Conservation (phyloP, 2,797 vertebrate genomes). For the Microchirus variegatus region DNA sequence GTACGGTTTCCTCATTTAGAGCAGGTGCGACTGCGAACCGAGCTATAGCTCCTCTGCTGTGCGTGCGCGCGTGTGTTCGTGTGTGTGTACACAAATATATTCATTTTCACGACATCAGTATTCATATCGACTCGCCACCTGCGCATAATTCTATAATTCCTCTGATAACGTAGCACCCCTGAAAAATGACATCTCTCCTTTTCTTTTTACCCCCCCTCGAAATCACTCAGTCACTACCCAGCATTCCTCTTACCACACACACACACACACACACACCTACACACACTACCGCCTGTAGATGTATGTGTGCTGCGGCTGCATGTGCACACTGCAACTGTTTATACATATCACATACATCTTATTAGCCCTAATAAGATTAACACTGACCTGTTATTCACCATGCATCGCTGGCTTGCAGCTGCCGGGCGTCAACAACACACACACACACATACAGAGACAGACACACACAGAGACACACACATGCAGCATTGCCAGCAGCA, state of each 20-base stretch:
- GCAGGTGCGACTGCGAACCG: constrained; percentile 54
- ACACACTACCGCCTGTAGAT: constrained; percentile 19
- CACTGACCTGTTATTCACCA: constrained; percentile 68
- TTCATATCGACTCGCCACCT: constrained; percentile 65
- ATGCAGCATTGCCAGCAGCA: constrained; percentile 55
- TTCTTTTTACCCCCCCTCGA: constrained; percentile 52
- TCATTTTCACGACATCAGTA: constrained; percentile 62
- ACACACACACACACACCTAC: constrained; percentile 16
- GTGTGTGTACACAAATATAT: constrained; percentile 63
- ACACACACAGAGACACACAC: background rate
- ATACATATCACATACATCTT: constrained; percentile 76
- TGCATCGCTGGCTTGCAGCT: constrained; percentile 59
- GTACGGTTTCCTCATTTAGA: constrained; percentile 67
- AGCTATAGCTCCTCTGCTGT: constrained; percentile 23
- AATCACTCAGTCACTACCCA: constrained; percentile 34
- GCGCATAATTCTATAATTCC: constrained; percentile 72
- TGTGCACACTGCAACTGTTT: constrained; percentile 55
- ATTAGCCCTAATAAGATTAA: constrained; percentile 75
- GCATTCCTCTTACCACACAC: constrained; percentile 31
- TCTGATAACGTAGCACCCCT: constrained; percentile 66
- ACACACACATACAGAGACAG: background rate
- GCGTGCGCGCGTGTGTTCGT: constrained; percentile 18
- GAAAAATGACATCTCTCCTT: constrained; percentile 63
- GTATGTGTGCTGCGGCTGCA: constrained; percentile 32
- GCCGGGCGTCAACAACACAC: constrained; percentile 39